phyloP scores from a whole-genome alignment of 2,797 vertebrate species.

The Chelonia mydas region DNA sequence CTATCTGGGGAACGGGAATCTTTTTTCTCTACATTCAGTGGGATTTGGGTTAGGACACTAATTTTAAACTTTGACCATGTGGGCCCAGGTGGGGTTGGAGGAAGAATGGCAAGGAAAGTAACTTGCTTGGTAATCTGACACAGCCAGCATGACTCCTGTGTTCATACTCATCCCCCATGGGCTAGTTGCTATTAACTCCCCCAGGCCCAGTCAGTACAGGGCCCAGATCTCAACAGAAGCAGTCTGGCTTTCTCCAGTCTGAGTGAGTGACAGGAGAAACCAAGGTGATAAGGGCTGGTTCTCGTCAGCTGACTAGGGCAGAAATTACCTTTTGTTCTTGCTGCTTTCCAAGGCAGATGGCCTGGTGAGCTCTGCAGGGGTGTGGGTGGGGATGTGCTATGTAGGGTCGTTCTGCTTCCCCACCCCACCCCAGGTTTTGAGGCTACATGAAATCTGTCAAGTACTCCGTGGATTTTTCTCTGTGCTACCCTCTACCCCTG shows the following conservation, averaged over 20 bases:
- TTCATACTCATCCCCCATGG: neutral
- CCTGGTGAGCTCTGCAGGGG: neutral
- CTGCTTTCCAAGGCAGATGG: neutral
- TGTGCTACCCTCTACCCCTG: neutral
- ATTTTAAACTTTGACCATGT: neutral
- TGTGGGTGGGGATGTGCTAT: neutral
- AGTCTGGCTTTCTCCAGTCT: neutral
- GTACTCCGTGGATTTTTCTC: neutral
- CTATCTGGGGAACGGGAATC: too few relatives aligned
- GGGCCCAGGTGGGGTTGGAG: neutral
- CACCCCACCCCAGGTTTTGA: neutral
- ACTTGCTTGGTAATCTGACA: fast-evolving
- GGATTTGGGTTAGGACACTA: neutral
- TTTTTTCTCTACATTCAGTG: neutral
- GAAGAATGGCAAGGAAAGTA: neutral
- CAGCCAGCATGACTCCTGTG: neutral
- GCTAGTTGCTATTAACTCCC: too few relatives aligned
- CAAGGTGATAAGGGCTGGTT: neutral
- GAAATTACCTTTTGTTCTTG: neutral
- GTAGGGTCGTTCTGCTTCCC: neutral
- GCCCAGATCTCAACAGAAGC: neutral
- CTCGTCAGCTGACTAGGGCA: neutral
- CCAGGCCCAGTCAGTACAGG: too few relatives aligned
- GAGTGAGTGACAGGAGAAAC: neutral
- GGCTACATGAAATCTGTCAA: neutral